phyloP scores from a whole-genome alignment of 92 coral and sea anemone genomes.

The Anthopleura xanthogrammica region DNA sequence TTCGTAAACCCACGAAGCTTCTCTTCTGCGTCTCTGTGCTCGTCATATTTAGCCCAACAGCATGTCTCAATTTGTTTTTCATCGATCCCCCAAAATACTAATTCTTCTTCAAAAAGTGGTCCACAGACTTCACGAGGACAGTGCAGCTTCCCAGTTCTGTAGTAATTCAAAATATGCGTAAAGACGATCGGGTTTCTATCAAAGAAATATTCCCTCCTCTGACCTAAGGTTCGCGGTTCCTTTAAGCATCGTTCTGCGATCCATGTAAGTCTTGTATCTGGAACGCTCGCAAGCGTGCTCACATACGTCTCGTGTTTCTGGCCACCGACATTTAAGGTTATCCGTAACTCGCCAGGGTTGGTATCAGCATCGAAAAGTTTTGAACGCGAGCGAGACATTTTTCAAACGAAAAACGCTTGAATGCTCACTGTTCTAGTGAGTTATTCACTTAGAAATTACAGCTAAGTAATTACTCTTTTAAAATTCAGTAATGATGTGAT shows the following conservation, averaged over 20 bases:
- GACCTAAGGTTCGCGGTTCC: constrained; percentile 80
- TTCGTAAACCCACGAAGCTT: constrained; percentile 86
- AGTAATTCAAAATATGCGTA: constrained; percentile 90
- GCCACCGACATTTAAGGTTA: constrained; percentile 91
- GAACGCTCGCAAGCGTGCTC: constrained; percentile 84
- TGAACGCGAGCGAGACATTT: constrained; percentile 85
- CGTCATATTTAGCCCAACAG: constrained; percentile 99
- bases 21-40: constrained; percentile 95
- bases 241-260: constrained; percentile 82
- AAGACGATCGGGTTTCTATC: constrained; percentile 93
- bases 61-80: constrained; percentile 95
- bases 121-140: constrained; percentile 99
- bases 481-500: background rate
- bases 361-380: constrained; percentile 78
- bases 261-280: constrained; percentile 96
- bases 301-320: constrained; percentile 96
- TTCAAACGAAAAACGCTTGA: background rate
- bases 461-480: background rate
- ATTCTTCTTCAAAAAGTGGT: constrained; percentile 94
- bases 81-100: constrained; percentile 94
- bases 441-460: background rate
- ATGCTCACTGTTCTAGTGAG: background rate
- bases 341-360: constrained; percentile 83
- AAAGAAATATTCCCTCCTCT: constrained; percentile 87
- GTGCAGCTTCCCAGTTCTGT: constrained; percentile 94